These are phyloP conservation scores for Falcunculus frontatus DNA, from an alignment of 2,113 vertebrate species.

Conservation along the genomic window DNA sequence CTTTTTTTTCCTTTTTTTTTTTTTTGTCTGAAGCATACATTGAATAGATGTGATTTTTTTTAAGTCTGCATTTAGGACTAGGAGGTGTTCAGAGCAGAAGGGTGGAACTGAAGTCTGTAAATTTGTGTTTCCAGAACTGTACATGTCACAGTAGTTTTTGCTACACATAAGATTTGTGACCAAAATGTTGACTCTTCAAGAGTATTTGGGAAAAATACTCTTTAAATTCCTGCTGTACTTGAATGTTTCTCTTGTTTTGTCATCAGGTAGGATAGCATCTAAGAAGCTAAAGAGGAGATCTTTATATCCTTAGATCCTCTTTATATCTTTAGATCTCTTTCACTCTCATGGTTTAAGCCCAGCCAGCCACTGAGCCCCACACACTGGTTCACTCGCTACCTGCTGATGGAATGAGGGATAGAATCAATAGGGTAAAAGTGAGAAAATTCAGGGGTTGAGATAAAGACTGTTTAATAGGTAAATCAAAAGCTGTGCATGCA, in stretches of 20 bases:
- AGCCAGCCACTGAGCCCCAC: background rate
- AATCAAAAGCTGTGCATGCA: background rate
- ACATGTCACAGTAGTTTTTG: background rate
- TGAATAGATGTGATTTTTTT: background rate
- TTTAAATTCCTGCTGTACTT: background rate
- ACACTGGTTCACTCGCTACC: background rate
- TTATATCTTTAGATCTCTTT: too few species aligned
- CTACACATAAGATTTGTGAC: background rate
- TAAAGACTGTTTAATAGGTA: background rate
- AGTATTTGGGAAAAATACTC: background rate
- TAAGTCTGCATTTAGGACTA: background rate
- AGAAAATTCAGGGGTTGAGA: background rate
- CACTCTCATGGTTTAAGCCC: background rate
- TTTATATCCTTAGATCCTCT: background rate
- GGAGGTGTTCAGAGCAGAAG: background rate
- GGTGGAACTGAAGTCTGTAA: background rate
- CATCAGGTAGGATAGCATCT: background rate
- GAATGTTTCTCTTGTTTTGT: background rate
- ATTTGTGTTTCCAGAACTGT: background rate
- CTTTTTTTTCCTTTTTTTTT: rapidly evolving
- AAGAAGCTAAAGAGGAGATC: background rate
- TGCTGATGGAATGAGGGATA: background rate
- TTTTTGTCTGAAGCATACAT: background rate
- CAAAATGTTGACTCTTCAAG: background rate
- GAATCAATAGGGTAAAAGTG: background rate